Evolutionary conservation across 2,113 vertebrate genomes (phyloP).

Genomic region (Isichthys henryi): DNA sequence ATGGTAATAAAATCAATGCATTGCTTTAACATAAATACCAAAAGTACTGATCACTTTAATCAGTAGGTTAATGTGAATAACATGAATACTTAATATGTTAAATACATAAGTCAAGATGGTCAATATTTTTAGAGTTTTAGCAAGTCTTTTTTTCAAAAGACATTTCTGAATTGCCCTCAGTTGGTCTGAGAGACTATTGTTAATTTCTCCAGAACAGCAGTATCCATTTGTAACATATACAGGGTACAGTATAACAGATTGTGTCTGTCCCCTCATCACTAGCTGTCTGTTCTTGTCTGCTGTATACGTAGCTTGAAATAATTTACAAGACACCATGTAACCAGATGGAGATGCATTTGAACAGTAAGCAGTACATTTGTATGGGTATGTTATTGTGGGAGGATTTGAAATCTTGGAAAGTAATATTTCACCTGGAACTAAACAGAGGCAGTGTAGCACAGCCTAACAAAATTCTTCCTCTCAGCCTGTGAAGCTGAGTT

Average conservation of each 20-base stretch:
- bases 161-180: background rate
- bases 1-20: too few species aligned
- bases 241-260: background rate
- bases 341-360: background rate
- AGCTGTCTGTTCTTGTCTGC: background rate
- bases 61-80: background rate
- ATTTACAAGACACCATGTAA: background rate
- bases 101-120: background rate
- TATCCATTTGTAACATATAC: background rate
- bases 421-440: constrained; percentile 4
- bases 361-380: background rate
- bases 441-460: background rate
- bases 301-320: background rate
- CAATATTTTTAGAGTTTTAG: background rate
- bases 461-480: background rate
- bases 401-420: background rate
- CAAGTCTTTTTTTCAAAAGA: background rate
- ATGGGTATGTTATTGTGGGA: background rate
- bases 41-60: too few species aligned
- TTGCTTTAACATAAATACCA: too few species aligned
- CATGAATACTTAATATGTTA: background rate
- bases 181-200: background rate
- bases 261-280: background rate
- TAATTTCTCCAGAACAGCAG: background rate
- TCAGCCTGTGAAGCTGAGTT: background rate